Percentiles rank a stretch among this genome's conserved stretches.
Evolutionary conservation across 1,140 invertebrate genomes (phyloP).

Genomic region (Drosophila repletoides): DNA sequence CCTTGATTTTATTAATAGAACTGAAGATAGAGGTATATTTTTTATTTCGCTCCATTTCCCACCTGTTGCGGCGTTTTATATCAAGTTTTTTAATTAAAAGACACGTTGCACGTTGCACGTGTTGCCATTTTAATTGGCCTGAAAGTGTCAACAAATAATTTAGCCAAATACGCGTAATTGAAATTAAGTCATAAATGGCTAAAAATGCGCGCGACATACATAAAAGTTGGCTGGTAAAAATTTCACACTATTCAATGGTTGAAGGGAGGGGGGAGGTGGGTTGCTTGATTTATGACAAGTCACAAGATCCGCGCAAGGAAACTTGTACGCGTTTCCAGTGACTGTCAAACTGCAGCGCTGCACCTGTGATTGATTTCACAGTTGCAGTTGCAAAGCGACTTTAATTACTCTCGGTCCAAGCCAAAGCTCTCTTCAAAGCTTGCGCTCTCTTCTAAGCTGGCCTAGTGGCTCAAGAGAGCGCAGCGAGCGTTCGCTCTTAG

Average conservation of each 20-base stretch:
- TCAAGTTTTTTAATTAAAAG: conserved; percentile 13
- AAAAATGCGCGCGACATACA: conserved; percentile 66
- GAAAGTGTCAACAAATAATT: conserved; percentile 76
- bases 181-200: conserved; percentile 79
- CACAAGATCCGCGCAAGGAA: conserved; percentile 50
- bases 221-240: conserved; percentile 45
- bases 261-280: no score
- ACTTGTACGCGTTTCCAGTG: conserved; percentile 54
- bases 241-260: conserved; percentile 76
- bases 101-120: conserved; percentile 48
- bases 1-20: no score
- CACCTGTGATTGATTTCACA: conserved; percentile 67
- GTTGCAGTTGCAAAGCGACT: conserved; percentile 31
- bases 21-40: no score
- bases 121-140: conserved; percentile 72
- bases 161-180: conserved; percentile 74
- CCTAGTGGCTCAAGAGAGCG: conserved; percentile 2
- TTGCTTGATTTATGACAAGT: conserved; percentile 63
- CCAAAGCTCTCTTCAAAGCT: conserved; percentile 1
- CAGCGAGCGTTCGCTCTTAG: not conserved
- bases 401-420: conserved; percentile 17
- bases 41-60: conserved; percentile 9
- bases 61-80: not conserved
- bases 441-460: not conserved
- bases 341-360: conserved; percentile 43